A percentile compares a stretch with the other conserved stretches of the same genome.
Evolutionary conservation across 2,113 vertebrate genomes (phyloP).

Genomic region (Mobula hypostoma): DNA sequence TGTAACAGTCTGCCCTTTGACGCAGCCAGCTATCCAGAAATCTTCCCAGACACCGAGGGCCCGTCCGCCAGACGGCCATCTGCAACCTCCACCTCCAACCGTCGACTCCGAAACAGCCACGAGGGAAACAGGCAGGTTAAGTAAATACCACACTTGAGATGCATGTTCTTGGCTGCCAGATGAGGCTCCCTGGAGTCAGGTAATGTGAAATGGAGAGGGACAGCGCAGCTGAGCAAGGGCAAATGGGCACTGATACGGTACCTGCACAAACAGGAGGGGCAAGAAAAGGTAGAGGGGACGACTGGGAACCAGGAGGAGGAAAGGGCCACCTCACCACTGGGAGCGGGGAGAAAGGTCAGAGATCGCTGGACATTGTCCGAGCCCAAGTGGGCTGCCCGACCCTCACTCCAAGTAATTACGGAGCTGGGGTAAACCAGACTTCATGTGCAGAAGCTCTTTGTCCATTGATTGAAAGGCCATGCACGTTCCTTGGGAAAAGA

Average conservation of each 20-base stretch:
- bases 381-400: background rate
- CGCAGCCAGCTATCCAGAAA: background rate
- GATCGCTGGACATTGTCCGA: too few relatives aligned
- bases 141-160: background rate
- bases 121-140: background rate
- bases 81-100: background rate
- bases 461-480: too few relatives aligned
- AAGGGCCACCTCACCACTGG: too few relatives aligned
- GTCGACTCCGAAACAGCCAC: background rate
- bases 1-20: conserved; percentile 4
- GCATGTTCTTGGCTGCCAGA: background rate
- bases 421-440: conserved; percentile 49
- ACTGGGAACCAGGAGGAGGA: too few relatives aligned
- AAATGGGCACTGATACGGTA: too few relatives aligned
- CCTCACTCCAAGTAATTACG: conserved; percentile 39
- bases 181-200: background rate
- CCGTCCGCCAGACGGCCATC: conserved; percentile 12
- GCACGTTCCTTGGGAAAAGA: too few relatives aligned
- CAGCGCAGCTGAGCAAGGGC: background rate
- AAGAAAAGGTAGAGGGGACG: too few relatives aligned
- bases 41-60: background rate
- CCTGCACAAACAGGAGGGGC: too few relatives aligned
- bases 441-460: too few relatives aligned
- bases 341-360: background rate
- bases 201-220: background rate